These are phyloP conservation scores for Lonchura striata DNA, from an alignment of 2,113 vertebrate genomes.

Conservation along the genomic window DNA sequence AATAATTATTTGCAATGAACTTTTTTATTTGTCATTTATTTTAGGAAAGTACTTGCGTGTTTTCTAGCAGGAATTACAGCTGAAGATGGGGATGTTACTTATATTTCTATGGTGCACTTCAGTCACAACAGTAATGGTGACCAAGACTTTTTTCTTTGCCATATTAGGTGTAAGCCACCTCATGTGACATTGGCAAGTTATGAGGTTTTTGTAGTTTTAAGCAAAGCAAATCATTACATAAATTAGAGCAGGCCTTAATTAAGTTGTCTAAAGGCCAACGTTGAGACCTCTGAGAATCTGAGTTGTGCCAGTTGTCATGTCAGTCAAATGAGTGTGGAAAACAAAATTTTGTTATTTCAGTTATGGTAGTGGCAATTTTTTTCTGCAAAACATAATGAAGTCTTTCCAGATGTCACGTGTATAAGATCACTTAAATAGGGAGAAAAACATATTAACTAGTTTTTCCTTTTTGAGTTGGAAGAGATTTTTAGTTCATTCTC, in stretches of 20 bases:
- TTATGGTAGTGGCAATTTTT: not conserved
- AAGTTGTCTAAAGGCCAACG: not conserved
- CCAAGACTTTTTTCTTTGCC: not conserved
- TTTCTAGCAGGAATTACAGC: not conserved
- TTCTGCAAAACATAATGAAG: not conserved
- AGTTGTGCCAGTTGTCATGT: not conserved
- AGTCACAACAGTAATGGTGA: not conserved
- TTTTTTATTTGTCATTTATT: not conserved
- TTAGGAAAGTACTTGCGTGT: not conserved
- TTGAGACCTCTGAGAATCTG: not conserved
- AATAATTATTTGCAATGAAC: not conserved
- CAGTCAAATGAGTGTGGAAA: not conserved
- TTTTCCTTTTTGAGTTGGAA: not conserved
- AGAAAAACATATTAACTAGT: not conserved
- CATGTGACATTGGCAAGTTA: not conserved
- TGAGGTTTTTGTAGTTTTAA: not conserved
- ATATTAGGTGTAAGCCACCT: not conserved
- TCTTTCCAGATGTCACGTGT: not conserved
- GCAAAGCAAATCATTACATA: not conserved
- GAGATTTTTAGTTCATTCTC: not conserved
- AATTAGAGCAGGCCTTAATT: not conserved
- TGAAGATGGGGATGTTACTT: not conserved
- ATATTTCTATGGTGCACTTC: not conserved
- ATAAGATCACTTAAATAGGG: not conserved
- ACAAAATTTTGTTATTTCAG: not conserved